These are phyloP conservation scores for Chaitophorus viminalis DNA, from an alignment of 2,888 invertebrate genomes.

Conservation along the genomic window DNA sequence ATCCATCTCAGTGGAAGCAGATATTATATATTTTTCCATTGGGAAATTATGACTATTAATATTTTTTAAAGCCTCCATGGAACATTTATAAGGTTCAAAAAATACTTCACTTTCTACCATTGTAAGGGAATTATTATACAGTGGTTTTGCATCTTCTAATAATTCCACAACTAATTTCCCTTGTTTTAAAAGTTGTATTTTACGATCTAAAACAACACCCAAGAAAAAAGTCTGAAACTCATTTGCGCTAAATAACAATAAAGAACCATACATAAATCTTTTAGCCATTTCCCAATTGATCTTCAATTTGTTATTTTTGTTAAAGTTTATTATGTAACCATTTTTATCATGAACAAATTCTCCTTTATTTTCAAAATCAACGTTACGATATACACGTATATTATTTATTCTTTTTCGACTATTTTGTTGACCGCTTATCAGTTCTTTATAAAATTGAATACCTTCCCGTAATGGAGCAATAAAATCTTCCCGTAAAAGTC, in stretches of 20 bases:
- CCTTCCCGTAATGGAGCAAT: conserved; percentile 78
- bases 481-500: conserved; percentile 83
- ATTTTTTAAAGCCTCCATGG: conserved; percentile 75
- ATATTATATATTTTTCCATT: conserved; percentile 76
- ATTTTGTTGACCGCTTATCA: background rate
- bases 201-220: conserved; percentile 75
- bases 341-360: conserved; percentile 63
- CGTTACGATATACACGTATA: conserved; percentile 75
- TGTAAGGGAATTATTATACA: background rate
- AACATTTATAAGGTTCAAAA: conserved; percentile 84
- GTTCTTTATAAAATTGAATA: conserved; percentile 64
- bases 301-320: conserved; percentile 63
- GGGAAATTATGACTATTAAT: conserved; percentile 73
- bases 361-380: conserved; percentile 35
- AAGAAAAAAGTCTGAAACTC: conserved; percentile 77
- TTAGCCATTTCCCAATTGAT: conserved; percentile 70
- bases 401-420: conserved; percentile 67
- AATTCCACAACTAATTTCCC: conserved; percentile 48
- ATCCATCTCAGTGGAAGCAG: conserved; percentile 67
- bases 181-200: conserved; percentile 64
- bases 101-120: conserved; percentile 77
- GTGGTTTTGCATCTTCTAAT: conserved; percentile 1
- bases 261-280: conserved; percentile 77
- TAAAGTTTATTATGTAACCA: conserved; percentile 63
- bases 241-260: conserved; percentile 79